Evolutionary conservation across 2,113 vertebrate genomes (phyloP), one percentile per base, ranked within the genome.

Genomic region (Leptodactylus fuscus): DNA sequence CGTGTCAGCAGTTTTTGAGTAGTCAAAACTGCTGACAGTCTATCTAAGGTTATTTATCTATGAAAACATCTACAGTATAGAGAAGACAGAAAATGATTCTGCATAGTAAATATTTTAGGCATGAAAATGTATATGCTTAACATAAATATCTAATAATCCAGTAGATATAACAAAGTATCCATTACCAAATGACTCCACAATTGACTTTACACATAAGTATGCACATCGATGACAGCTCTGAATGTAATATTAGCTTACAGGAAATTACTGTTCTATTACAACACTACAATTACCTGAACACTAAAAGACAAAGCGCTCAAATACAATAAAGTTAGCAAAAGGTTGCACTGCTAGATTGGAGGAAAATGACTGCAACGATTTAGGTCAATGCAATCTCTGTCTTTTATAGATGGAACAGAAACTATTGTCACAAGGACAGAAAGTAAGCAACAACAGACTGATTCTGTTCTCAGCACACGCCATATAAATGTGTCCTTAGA

Each of bases 401-500:
- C n/a, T 24, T 44, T 44, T 24, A 73, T 69, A 49, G 27, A 22
- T 32, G 27, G 29, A 49, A n/a, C 62, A 29, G 18, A 18, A 34
- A 15, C 41, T 20, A 48, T 48, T 29, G 41, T 11, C 36, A 48
- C 22, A 13, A 29, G 48, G 34, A 76, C 74, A 48, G 8, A 75
- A 48, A 24, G 3, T 69, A 49, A 81, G 65, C 44, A 81, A 16
- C 24, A 32, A 67, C 29, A 48, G 27, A 46, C n/a, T 6, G 15
- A 81, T 67, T 49, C 20, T 20, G 16, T 67, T 69, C 10, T 15
- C 67, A n/a, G 18, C 22, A 20, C 69, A 32, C 9, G 46, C 38
- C 29, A 48, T 67, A 69, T 81, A 32, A 49, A 69, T 69, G 9
- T 71, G 44, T 51, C 62, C 81, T 82, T 27, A 53, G 10, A 44